Conservation (phyloP, 1,140 invertebrate species). For the Leptinotarsa texana region DNA sequence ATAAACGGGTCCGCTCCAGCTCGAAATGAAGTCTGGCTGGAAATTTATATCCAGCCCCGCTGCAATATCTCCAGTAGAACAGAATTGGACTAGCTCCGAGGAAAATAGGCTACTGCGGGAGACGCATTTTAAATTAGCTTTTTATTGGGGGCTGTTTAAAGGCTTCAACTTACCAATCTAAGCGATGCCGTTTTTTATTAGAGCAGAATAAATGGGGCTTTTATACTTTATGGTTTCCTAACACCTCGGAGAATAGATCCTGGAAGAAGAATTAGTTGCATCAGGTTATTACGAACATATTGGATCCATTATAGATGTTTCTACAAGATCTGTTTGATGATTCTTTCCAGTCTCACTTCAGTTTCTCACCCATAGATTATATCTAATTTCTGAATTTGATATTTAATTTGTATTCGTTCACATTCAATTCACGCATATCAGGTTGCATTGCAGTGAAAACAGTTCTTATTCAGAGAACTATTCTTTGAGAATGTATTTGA, state of each 20-base stretch:
- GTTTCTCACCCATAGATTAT: no score
- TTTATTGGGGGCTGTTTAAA: conserved; percentile 51
- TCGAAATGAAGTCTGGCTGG: conserved; percentile 57
- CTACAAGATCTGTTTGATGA: no score
- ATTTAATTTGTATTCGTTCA: no score
- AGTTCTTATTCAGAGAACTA: no score
- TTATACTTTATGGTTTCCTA: background rate
- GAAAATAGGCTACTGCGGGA: conserved; percentile 53
- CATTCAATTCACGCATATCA: no score
- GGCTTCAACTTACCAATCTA: conserved; percentile 40
- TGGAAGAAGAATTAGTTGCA: background rate
- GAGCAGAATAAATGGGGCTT: conserved; percentile 5
- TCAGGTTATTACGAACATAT: background rate
- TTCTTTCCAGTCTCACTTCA: no score
- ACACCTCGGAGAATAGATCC: background rate
- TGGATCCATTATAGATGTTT: no score
- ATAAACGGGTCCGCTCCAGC: conserved; percentile 56
- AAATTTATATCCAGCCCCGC: conserved; percentile 54
- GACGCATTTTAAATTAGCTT: conserved; percentile 54
- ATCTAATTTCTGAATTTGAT: no score
- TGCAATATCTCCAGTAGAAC: conserved; percentile 55
- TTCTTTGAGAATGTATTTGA: no score
- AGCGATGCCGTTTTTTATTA: conserved; percentile 30
- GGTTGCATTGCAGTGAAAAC: no score
- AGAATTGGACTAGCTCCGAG: conserved; percentile 54